A percentile compares a stretch with the other conserved stretches of the same genome.
These are phyloP conservation scores for Nannospalax galili DNA, from an alignment of 2,113 vertebrate species.

Conservation along the genomic window DNA sequence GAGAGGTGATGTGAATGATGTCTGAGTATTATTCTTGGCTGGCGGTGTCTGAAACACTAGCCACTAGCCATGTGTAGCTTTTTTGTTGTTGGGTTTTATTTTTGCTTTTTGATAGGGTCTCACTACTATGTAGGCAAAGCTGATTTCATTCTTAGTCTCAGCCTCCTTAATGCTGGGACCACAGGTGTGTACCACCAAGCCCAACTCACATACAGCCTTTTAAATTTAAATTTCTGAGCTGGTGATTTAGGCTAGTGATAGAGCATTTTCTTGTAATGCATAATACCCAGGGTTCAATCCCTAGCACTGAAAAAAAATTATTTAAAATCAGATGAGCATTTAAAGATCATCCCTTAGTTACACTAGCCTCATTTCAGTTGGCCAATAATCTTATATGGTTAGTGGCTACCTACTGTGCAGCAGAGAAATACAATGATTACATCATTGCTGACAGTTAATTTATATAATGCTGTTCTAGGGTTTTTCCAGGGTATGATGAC, in stretches of 20 bases:
- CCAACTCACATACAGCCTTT: background rate
- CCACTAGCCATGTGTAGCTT: background rate
- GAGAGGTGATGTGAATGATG: background rate
- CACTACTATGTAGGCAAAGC: background rate
- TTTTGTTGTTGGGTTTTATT: background rate
- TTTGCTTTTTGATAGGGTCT: background rate
- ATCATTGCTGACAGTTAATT: conserved; percentile 18
- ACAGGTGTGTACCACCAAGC: background rate
- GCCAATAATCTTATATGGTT: background rate
- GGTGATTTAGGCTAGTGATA: background rate
- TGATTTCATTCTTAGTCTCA: background rate
- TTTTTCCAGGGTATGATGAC: conserved; percentile 11
- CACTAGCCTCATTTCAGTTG: conserved; percentile 3
- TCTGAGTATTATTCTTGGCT: background rate
- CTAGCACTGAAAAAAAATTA: background rate
- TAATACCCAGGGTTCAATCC: background rate
- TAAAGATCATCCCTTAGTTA: conserved; percentile 25
- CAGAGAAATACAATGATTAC: background rate
- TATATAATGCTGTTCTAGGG: conserved; percentile 15
- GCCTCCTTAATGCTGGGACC: background rate
- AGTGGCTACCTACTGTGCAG: background rate
- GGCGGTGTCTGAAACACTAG: background rate
- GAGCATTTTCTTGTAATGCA: background rate
- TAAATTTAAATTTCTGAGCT: conserved; percentile 23
- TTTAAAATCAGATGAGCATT: background rate